phyloP scores from a whole-genome alignment of 2,888 invertebrate genomes.

The Amblyjoppa proteus region DNA sequence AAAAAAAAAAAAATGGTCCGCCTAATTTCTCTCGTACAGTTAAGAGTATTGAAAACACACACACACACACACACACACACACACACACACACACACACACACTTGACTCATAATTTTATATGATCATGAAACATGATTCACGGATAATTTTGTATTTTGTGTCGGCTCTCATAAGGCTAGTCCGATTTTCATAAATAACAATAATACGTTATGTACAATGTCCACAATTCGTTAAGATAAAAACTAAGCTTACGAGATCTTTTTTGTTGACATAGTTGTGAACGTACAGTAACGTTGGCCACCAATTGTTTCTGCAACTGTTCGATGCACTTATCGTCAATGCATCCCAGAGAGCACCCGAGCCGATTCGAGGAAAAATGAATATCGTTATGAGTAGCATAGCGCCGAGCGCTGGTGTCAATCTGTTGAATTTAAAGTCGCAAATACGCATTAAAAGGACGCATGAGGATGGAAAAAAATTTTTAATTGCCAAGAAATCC shows the following conservation, averaged over 20 bases:
- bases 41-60: not conserved
- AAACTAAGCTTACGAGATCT: conserved; percentile 78
- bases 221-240: too few relatives aligned
- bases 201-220: not conserved
- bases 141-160: not conserved
- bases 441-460: conserved; percentile 74
- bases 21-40: too few relatives aligned
- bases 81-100: not conserved
- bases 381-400: conserved; percentile 86
- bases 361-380: conserved; percentile 85
- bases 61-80: not conserved
- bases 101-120: too few relatives aligned
- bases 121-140: not conserved
- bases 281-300: conserved; percentile 85
- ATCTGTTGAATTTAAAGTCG: conserved; percentile 76
- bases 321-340: conserved; percentile 67
- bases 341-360: conserved; percentile 85
- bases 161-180: too few relatives aligned
- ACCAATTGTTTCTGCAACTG: conserved; percentile 85
- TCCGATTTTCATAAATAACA: not conserved
- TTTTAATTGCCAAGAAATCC: not conserved
- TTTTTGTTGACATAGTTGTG: conserved; percentile 85
- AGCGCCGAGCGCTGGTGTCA: conserved; percentile 87
- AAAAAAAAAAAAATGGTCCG: not conserved
- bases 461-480: conserved; percentile 82